A percentile compares a stretch with the other conserved stretches of the same genome.
Evolutionary conservation across 2,888 invertebrate species (phyloP).

Genomic region (Pyrocoelia pectoralis): DNA sequence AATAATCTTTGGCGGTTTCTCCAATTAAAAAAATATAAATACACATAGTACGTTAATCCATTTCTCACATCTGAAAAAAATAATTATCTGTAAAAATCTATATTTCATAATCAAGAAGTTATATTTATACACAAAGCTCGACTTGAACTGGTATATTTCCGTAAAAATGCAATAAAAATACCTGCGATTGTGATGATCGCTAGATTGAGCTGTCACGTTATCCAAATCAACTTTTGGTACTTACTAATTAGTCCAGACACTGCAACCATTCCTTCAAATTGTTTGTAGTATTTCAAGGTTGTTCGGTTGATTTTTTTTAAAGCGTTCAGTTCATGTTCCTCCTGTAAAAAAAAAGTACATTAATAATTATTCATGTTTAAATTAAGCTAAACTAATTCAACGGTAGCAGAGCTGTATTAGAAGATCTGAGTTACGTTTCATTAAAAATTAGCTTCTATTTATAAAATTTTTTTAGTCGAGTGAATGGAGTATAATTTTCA

Average conservation of each 20-base stretch:
- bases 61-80: too few species aligned
- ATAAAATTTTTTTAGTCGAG: slow-evolving; percentile 17
- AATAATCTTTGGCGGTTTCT: slow-evolving; percentile 13
- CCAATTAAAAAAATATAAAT: not conserved
- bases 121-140: too few species aligned
- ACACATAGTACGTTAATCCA: not conserved
- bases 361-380: slow-evolving; percentile 6
- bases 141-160: too few species aligned
- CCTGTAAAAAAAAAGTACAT: not conserved
- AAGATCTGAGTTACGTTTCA: slow-evolving; percentile 5
- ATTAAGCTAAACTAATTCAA: not conserved
- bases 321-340: not conserved
- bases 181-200: not conserved
- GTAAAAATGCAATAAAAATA: not conserved
- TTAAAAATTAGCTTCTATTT: slow-evolving; percentile 19
- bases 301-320: not conserved
- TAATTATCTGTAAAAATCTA: too few species aligned
- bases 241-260: not conserved
- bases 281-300: not conserved
- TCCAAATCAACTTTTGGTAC: not conserved
- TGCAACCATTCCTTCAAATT: not conserved
- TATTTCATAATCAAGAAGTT: too few species aligned
- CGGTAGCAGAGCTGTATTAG: not conserved
- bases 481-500: slow-evolving; percentile 49
- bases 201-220: not conserved